Conservation (phyloP, 2,888 invertebrate genomes). For the Lymantria dispar region DNA sequence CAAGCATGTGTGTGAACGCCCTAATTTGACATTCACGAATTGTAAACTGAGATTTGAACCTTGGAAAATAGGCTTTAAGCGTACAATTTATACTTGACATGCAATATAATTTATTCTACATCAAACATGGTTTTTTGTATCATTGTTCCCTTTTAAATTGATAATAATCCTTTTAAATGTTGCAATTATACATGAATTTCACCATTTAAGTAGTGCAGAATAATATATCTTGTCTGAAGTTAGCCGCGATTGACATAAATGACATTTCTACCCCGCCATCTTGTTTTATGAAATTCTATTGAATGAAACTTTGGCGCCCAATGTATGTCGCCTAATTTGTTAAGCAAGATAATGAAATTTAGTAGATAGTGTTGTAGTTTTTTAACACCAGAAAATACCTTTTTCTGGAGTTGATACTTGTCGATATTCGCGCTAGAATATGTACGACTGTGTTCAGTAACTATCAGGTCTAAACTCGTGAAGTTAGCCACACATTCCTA, state of each 20-base stretch:
- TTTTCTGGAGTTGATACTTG: neutral
- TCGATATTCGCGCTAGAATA: neutral
- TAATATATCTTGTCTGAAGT: neutral
- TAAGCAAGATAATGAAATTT: too few relatives aligned
- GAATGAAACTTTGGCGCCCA: neutral
- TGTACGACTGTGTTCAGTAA: neutral
- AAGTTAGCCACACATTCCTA: neutral
- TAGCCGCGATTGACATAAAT: neutral
- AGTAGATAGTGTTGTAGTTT: neutral
- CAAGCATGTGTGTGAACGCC: constrained; percentile 26
- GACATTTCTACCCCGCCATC: neutral
- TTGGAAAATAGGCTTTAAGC: constrained; percentile 38
- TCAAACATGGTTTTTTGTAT: constrained; percentile 39
- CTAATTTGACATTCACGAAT: constrained; percentile 28
- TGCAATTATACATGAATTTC: neutral
- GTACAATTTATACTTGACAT: constrained; percentile 55
- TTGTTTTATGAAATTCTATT: neutral
- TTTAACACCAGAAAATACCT: neutral
- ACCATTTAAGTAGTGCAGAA: neutral
- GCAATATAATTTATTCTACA: constrained; percentile 50
- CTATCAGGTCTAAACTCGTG: too few relatives aligned
- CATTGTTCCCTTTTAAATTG: constrained; percentile 30
- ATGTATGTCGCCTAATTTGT: neutral
- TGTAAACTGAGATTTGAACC: constrained; percentile 30
- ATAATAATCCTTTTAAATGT: constrained; percentile 14